These are phyloP conservation scores for Gobio gobio DNA, from an alignment of 2,113 vertebrate species.

Conservation along the genomic window DNA sequence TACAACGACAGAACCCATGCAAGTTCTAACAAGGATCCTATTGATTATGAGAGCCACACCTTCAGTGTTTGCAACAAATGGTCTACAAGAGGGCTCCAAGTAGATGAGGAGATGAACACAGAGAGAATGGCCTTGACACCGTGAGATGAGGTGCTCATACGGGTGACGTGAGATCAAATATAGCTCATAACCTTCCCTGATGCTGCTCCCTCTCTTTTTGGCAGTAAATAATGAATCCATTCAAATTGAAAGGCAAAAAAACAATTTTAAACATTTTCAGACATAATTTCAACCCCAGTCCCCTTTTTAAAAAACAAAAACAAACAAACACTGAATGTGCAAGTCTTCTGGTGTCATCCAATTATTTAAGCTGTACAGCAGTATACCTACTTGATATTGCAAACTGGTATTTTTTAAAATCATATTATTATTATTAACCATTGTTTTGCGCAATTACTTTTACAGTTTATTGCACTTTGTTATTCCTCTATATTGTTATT, in stretches of 20 bases:
- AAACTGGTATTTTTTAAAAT: too few species aligned
- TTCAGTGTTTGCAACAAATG: constrained; percentile 41
- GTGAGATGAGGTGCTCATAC: not conserved
- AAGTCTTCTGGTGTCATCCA: too few species aligned
- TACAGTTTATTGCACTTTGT: too few species aligned
- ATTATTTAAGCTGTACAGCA: too few species aligned
- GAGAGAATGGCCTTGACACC: not conserved
- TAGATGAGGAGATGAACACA: not conserved
- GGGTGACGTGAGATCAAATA: not conserved
- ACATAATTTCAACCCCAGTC: too few species aligned
- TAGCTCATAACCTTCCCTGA: not conserved
- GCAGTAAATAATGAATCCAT: not conserved
- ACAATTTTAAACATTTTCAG: too few species aligned
- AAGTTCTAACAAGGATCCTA: constrained; percentile 74
- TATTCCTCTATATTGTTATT: not conserved
- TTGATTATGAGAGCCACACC: constrained; percentile 59
- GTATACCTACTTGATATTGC: too few species aligned
- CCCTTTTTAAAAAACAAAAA: too few species aligned
- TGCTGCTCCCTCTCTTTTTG: not conserved
- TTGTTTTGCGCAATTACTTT: too few species aligned
- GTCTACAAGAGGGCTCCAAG: not conserved
- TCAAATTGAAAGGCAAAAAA: not conserved
- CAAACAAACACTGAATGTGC: too few species aligned
- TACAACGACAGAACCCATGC: constrained; percentile 68
- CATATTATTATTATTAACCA: too few species aligned